These are phyloP conservation scores for Alca torda DNA, from an alignment of 2,797 vertebrate genomes.

Conservation along the genomic window DNA sequence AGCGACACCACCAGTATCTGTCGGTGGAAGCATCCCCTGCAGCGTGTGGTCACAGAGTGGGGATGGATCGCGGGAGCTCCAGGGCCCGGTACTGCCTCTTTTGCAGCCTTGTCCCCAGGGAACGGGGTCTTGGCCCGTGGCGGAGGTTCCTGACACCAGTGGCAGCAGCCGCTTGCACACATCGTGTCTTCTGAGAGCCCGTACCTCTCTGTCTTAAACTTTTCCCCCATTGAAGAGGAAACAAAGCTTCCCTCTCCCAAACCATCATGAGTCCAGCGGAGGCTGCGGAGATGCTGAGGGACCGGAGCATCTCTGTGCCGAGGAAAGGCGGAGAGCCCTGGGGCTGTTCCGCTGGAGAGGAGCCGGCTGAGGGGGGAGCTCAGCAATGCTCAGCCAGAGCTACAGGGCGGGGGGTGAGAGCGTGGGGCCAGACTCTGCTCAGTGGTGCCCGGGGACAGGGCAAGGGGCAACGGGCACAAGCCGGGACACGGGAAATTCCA, in stretches of 20 bases:
- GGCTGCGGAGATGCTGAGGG: too few species aligned
- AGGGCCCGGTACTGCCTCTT: neutral
- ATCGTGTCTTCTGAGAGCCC: fast-evolving
- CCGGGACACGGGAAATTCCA: too few species aligned
- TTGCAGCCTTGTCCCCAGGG: fast-evolving
- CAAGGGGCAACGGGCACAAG: too few species aligned
- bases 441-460: too few species aligned
- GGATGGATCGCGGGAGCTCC: fast-evolving
- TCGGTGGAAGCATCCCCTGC: fast-evolving
- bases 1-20: fast-evolving
- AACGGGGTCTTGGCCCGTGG: neutral
- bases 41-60: fast-evolving
- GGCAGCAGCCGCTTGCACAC: fast-evolving
- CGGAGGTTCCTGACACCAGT: too few species aligned
- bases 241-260: neutral
- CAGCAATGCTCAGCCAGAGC: too few species aligned
- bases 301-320: too few species aligned
- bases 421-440: too few species aligned
- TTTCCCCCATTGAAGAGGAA: neutral
- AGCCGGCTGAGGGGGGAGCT: too few species aligned
- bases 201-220: neutral
- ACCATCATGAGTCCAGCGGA: neutral
- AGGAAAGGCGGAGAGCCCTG: too few species aligned
- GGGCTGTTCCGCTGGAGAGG: too few species aligned
- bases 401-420: too few species aligned